Evolutionary conservation across 2,113 vertebrate species (phyloP).

Genomic region (Rattus rattus): DNA sequence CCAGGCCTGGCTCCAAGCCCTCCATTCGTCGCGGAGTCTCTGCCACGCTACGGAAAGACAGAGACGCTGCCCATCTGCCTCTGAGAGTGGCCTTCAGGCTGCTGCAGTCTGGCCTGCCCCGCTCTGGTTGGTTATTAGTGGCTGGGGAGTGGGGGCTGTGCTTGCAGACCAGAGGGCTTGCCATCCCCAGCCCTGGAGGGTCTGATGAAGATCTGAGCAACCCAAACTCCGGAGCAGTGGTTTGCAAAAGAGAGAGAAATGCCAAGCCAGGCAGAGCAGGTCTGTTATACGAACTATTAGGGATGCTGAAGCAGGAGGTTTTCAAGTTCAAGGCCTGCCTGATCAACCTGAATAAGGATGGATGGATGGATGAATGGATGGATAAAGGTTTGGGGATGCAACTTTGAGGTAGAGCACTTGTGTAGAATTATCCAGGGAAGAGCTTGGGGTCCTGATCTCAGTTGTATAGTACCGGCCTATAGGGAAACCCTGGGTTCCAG

Average conservation of each 20-base stretch:
- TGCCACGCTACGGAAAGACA: constrained; percentile 83
- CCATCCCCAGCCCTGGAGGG: not conserved
- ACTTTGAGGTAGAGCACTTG: not conserved
- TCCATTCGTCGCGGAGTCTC: constrained; percentile 86
- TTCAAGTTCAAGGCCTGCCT: not conserved
- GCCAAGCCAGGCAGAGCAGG: not conserved
- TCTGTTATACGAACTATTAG: not conserved
- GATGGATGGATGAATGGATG: not conserved
- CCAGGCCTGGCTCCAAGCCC: constrained; percentile 82
- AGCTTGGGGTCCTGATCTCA: not conserved
- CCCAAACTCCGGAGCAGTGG: not conserved
- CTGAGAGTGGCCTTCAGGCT: not conserved
- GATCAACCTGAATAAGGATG: not conserved
- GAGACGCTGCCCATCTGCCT: not conserved
- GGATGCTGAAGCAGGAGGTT: not conserved
- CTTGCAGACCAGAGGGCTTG: not conserved
- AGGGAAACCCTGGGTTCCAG: not conserved
- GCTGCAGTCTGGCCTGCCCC: not conserved
- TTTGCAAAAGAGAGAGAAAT: not conserved
- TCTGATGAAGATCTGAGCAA: not conserved
- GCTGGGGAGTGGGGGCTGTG: not conserved
- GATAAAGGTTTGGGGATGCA: not conserved
- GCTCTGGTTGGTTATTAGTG: not conserved
- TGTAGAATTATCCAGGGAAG: not conserved
- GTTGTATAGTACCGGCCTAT: not conserved